Evolutionary conservation across 2,113 vertebrate genomes (phyloP), one percentile per base, ranked within the genome.

Genomic region (Panthera tigris): DNA sequence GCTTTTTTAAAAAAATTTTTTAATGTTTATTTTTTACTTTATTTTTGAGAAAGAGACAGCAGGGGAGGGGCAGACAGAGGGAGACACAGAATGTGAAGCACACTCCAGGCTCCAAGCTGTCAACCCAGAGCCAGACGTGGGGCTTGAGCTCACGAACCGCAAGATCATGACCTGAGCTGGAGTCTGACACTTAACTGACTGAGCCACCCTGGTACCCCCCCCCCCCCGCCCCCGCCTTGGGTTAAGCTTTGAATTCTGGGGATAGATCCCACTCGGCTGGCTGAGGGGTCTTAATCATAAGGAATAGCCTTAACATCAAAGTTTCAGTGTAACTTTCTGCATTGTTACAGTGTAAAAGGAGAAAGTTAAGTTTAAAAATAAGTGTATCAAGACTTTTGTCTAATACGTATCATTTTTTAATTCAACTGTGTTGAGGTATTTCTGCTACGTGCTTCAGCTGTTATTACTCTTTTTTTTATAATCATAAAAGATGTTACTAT

Each of bases 401-500:
- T 83, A 33, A 23, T 89, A n/a, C 4, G 7, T 87, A 15, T 21
- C 27, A 27, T 36, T 81, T 81, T 95, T 57, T 63, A 66, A 13
- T 50, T 79, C 45, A 96, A 94, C 25, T 66, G 31, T 80, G 33
- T 87, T 93, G 36, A 91, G 55, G 50, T 86, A 74, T 69, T 93
- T 94, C 19, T 85, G 23, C 12, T 57, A 94, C 45, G 9, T 83
- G 63, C 48, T 96, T 96, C 79, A 91, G 45, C 78, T 96, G 1
- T 97, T 97, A 71, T 55, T 88, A 48, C 27, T 39, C 80, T 94
- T 23, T 73, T 90, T 92, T 93, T 94, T 95, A 83, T 96, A 96
- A 98, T 95, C 93, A 96, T 86, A 87, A 97, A 97, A 97, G 91
- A 98, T 97, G n/a, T 97, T 97, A 98, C 91, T 95, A 21, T 96